Percentiles rank a stretch among this genome's conserved stretches.
These are phyloP conservation scores for Tragelaphus eurycerus DNA, from an alignment of 2,797 vertebrate genomes.

Conservation along the genomic window DNA sequence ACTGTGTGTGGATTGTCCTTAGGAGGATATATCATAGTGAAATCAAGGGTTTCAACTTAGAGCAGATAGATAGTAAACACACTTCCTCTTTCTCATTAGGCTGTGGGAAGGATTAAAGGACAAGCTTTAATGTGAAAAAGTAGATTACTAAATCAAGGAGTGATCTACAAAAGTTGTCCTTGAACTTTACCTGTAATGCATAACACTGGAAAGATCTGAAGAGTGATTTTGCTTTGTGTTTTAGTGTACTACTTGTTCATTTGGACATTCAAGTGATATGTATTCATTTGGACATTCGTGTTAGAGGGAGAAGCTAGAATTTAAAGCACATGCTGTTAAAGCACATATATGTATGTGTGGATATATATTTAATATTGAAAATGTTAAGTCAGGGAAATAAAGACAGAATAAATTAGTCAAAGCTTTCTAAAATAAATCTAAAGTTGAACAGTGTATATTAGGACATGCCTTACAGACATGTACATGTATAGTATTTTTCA, in stretches of 20 bases:
- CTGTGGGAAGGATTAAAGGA: neutral
- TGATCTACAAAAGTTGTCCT: neutral
- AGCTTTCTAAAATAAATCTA: neutral
- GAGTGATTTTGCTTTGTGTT: neutral
- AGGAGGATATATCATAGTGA: neutral
- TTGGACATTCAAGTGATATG: neutral
- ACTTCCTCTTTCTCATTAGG: neutral
- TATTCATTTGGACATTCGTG: neutral
- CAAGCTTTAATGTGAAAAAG: neutral
- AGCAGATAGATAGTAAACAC: neutral
- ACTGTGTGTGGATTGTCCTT: neutral
- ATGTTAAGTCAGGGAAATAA: neutral
- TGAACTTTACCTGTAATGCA: neutral
- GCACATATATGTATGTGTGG: neutral
- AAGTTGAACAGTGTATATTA: constrained; percentile 26
- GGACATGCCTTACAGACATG: neutral
- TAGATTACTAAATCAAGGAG: neutral
- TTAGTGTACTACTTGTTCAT: neutral
- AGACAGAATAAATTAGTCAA: neutral
- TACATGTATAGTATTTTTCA: neutral
- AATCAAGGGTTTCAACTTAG: neutral
- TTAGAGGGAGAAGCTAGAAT: neutral
- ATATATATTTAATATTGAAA: neutral
- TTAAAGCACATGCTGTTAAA: neutral
- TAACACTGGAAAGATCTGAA: neutral